phyloP scores from a whole-genome alignment of 30 jellyfish, hydroid and myxozoan genomes.

The Pseudorhiza aurosa region DNA sequence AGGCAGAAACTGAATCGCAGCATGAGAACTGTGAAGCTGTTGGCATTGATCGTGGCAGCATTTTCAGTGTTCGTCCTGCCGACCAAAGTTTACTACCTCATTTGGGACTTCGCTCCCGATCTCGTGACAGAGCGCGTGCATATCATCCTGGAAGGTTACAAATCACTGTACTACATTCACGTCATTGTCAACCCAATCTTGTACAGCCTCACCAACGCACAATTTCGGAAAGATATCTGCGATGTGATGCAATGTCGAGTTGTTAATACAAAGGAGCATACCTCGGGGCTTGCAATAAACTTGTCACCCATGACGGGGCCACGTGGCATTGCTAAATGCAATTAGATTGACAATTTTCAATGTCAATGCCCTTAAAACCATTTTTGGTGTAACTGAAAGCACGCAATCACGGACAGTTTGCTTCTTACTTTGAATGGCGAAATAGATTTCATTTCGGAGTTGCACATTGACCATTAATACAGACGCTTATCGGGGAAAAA shows the following conservation, averaged over 20 bases:
- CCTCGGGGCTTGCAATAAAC: too few relatives aligned
- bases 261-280: background rate
- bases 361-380: too few relatives aligned
- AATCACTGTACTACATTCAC: constrained; percentile 33
- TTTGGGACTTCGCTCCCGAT: constrained; percentile 41
- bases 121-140: constrained; percentile 15
- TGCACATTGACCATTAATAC: too few relatives aligned
- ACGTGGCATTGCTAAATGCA: too few relatives aligned
- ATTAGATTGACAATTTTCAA: too few relatives aligned
- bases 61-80: constrained; percentile 45
- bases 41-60: constrained; percentile 14
- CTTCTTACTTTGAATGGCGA: too few relatives aligned
- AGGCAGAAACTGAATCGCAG: constrained; percentile 2
- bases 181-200: constrained; percentile 41
- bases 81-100: constrained; percentile 18
- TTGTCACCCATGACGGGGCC: too few relatives aligned
- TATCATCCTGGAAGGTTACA: constrained; percentile 13
- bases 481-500: too few relatives aligned
- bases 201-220: constrained; percentile 36
- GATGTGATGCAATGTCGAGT: background rate
- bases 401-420: too few relatives aligned
- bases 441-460: too few relatives aligned
- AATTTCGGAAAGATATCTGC: constrained; percentile 30
- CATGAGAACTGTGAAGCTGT: constrained; percentile 16
- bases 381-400: too few relatives aligned